A percentile compares a stretch with the other conserved stretches of the same genome.
Conservation (phyloP, 2,888 invertebrate species). For the Shargacucullia verbasci region DNA sequence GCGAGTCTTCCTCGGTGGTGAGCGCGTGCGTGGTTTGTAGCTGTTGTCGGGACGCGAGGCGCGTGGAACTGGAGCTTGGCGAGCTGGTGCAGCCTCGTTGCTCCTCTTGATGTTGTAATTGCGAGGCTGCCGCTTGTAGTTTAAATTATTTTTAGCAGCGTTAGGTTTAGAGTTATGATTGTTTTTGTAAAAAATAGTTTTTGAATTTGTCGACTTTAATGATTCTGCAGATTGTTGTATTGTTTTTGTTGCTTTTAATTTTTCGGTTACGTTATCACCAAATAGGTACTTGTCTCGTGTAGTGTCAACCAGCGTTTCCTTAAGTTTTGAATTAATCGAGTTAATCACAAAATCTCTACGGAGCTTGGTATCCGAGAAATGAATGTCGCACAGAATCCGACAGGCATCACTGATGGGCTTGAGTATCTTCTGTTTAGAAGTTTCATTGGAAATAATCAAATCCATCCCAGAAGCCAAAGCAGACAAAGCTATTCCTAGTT, state of each 20-base stretch:
- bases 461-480: neutral
- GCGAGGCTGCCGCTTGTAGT: slow-evolving; percentile 1
- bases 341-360: slow-evolving; percentile 3
- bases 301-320: neutral
- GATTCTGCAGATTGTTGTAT: slow-evolving; percentile 3
- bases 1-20: neutral
- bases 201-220: neutral
- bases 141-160: neutral
- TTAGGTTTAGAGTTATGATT: neutral
- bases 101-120: too few relatives aligned
- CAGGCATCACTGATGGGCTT: slow-evolving; percentile 22
- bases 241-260: slow-evolving; percentile 1
- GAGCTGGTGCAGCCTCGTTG: neutral
- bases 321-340: neutral
- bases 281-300: neutral
- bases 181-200: neutral
- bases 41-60: neutral
- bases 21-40: neutral
- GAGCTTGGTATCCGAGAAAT: slow-evolving; percentile 3
- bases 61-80: neutral
- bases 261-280: slow-evolving; percentile 2
- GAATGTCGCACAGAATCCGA: slow-evolving; percentile 23
- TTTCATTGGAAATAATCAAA: slow-evolving; percentile 3
- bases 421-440: slow-evolving; percentile 1
- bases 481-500: slow-evolving; percentile 3